Base-by-base conservation (phyloP, 2,888 invertebrate genomes). In the Pharmacophagus antenor region DNA sequence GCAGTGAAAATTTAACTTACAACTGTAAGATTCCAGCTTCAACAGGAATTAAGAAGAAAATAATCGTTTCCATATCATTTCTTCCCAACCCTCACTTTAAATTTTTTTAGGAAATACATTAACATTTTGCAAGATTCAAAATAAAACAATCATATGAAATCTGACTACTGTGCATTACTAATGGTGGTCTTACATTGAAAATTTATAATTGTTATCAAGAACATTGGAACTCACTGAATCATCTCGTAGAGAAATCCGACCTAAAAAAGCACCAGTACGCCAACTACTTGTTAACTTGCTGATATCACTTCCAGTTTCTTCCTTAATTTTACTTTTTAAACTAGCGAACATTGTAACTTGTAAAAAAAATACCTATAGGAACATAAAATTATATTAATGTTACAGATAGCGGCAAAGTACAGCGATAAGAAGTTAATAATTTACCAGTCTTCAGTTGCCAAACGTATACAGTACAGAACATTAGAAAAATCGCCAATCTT, bases 261-360 rank as follows among this genome's bases (percentile, higher is more conserved):
- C 92, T 73, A 79, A 84, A 81, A 79, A 92, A 8, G 88, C 86
- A 61, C 92, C 91, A 68, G 73, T 89, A 31, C 90, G 81, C 90
- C 90, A 90, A 69, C 82, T 89, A 68, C 81, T 90, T 0, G 90
- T 89, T 64, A 90, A 65, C 74, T 84, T 90, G 67, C 92, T 92
- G 50, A 96, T 91, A 82, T 96, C 96, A 79, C 93, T 95, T 53
- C 96, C 96, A 65, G 96, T 96, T 91, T 97, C 97, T 81, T 96
- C 96, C 71, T 95, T 95, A 71, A 97, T 96, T 91, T 96, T 96
- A 85, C 96, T 96, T 85, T 97, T 97, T 67, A 97, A 87, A 74
- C 95, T 95, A 55, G 96, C 94, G 83, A 97, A 97, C 97, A 97
- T 97, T 77, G 79, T 91, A 66, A 58, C 65, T 61, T 62, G 48